These are phyloP conservation scores for Meloidogyne floridensis DNA, from an alignment of 1,140 invertebrate genomes.

Conservation along the genomic window DNA sequence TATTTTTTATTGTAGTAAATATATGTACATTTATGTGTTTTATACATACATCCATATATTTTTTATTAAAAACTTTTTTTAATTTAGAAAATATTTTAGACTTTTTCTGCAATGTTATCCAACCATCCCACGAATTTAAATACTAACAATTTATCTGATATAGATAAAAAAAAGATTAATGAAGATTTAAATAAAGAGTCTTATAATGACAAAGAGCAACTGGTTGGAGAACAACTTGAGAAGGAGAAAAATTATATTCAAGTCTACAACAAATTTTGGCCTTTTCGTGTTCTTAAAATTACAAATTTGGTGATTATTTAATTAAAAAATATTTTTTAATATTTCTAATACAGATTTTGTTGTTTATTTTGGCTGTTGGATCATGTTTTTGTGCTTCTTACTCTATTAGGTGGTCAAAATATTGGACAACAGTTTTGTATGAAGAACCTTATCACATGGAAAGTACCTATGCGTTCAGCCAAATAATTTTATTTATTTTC, in stretches of 20 bases:
- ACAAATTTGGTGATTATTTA: constrained; percentile 3
- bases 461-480: not conserved
- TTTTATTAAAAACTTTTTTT: not conserved
- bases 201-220: not conserved
- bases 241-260: not conserved
- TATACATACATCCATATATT: not conserved
- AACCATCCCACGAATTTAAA: not conserved
- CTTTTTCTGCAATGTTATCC: not conserved
- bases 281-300: not conserved
- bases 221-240: not conserved
- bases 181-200: not conserved
- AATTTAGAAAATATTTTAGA: not conserved
- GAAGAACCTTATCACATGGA: not conserved
- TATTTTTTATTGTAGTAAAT: not conserved
- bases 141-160: not conserved
- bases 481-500: not conserved
- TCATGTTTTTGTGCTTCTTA: not conserved
- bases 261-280: not conserved
- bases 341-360: not conserved
- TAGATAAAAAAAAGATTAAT: not conserved
- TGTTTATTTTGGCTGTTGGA: not conserved
- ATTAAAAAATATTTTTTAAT: not conserved
- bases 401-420: not conserved
- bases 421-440: not conserved
- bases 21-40: not conserved